These are phyloP conservation scores for Larimichthys crocea DNA, from an alignment of 2,113 vertebrate species.

Conservation along the genomic window DNA sequence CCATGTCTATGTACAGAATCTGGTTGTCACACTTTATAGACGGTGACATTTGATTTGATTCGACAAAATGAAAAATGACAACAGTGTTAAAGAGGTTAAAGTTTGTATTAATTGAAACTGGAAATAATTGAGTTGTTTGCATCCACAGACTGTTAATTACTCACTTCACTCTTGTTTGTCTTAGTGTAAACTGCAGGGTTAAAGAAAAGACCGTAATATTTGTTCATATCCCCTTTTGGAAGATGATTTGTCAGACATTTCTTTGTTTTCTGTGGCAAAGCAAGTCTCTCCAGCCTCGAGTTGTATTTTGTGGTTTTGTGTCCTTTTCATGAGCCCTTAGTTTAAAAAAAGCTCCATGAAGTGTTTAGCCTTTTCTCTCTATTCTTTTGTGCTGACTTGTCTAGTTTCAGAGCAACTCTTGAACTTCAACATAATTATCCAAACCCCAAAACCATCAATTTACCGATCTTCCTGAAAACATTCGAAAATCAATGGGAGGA, in stretches of 20 bases:
- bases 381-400: not conserved
- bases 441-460: not conserved
- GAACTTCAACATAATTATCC: not conserved
- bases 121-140: slow-evolving; percentile 33
- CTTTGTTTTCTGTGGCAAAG: not conserved
- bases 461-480: not conserved
- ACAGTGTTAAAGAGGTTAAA: slow-evolving; percentile 2
- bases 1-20: not conserved
- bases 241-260: not conserved
- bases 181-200: not conserved
- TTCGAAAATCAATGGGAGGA: not conserved
- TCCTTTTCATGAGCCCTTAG: slow-evolving; percentile 5
- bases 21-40: not conserved
- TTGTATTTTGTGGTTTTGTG: not conserved
- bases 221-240: not conserved
- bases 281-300: not conserved
- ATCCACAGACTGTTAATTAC: slow-evolving; percentile 29
- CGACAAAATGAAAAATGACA: slow-evolving; percentile 17
- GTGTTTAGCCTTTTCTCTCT: slow-evolving; percentile 5
- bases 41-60: slow-evolving; percentile 48
- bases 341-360: not conserved
- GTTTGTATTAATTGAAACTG: not conserved
- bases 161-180: not conserved
- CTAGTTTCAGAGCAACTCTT: not conserved
- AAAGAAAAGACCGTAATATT: not conserved